phyloP scores from a whole-genome alignment of 1,140 invertebrate genomes.

The Ectropis grisescens region DNA sequence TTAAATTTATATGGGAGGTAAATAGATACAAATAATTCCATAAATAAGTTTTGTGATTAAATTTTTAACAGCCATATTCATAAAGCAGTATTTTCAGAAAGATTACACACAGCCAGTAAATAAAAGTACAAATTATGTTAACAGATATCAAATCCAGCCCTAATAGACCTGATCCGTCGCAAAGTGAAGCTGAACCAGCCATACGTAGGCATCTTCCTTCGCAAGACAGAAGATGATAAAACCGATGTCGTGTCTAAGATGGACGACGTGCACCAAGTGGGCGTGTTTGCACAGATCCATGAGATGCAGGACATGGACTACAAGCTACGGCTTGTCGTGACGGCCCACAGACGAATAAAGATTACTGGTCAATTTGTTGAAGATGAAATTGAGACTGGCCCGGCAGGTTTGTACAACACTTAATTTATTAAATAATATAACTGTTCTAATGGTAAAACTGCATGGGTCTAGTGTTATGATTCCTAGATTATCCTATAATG shows the following conservation, averaged over 20 bases:
- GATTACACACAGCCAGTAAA: too few species aligned
- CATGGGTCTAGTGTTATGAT: too few species aligned
- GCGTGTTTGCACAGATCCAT: conserved; percentile 98
- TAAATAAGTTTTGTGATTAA: too few species aligned
- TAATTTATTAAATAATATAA: too few species aligned
- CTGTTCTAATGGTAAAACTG: too few species aligned
- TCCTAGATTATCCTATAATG: too few species aligned
- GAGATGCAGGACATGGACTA: conserved; percentile 97
- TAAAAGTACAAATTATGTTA: too few species aligned
- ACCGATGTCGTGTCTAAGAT: conserved; percentile 89
- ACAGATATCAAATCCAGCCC: conserved; percentile 86
- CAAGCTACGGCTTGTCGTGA: conserved; percentile 91
- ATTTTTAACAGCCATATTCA: too few species aligned
- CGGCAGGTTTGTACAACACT: conserved; percentile 33
- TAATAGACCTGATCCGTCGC: conserved; percentile 92
- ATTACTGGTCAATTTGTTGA: conserved; percentile 84
- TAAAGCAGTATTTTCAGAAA: too few species aligned
- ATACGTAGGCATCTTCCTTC: conserved; percentile 97
- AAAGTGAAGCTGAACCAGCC: conserved; percentile 97
- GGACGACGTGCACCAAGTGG: conserved; percentile 91
- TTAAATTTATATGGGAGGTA: too few species aligned
- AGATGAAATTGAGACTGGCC: conserved; percentile 72
- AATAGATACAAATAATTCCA: too few species aligned
- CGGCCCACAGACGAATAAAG: conserved; percentile 92
- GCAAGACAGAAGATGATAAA: conserved; percentile 91